Base-by-base conservation (phyloP, 2,888 invertebrate genomes). In the Pristionchus maxplancki region DNA sequence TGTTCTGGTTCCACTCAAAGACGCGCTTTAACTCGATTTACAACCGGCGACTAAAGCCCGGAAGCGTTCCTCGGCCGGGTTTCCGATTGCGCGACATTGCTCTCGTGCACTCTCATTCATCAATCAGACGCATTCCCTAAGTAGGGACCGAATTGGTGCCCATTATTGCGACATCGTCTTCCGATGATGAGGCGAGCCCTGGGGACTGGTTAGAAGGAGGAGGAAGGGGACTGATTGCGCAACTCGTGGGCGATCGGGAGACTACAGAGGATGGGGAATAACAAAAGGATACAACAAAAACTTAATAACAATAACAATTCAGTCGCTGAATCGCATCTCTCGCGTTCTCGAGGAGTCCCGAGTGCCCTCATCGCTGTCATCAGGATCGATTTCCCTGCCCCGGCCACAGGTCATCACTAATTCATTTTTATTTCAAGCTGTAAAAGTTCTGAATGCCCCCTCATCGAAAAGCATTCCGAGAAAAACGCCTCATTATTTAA, bases 271-370 rank as follows among this genome's bases (percentile, higher is more conserved):
- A 64, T 1, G 5, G 28, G 1, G 1, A 62, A 62, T 9, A 15
- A 62, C 24, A 24, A n/a, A 28, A 37, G 20, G 28, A 20, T 11
- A 28, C 31, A 15, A 74, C 74, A 40, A 31, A 40, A 37, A 24
- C n/a, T n/a, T n/a, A n/a, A n/a, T n/a, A n/a, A n/a, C n/a, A n/a
- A n/a, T n/a, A n/a, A n/a, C n/a, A n/a, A n/a, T 85, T 24, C 28
- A 85, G 85, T 85, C 85, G 0, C 85, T 85, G 31, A 64, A 62
- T 85, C 85, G 85, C n/a, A 62, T 85, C 44, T 85, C 62, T 15
- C 62, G 85, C 3, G 85, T 85, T n/a, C 64, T 85, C 28, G 85
- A 85, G 24, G 85, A 85, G 28, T 85, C 85, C 24, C 85, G 85
- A n/a, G 85, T 62, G 40, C 85, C 85, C 8, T 85, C 85, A 9